Base-by-base conservation (phyloP, 2,113 vertebrate genomes). In the Aplodontia rufa region DNA sequence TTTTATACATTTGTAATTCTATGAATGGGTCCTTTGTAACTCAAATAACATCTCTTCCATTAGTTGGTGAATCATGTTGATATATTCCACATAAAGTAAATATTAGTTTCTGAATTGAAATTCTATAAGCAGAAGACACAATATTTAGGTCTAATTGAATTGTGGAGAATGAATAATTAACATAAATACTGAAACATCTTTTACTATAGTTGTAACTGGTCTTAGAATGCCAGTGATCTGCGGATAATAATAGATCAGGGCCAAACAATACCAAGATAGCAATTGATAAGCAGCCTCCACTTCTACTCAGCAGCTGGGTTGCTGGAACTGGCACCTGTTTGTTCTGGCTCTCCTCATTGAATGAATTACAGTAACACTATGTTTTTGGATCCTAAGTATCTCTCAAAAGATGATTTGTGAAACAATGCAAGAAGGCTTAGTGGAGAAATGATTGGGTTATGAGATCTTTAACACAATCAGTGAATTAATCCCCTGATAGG, bases 1-100 rank as follows among this genome's bases (percentile, higher is more conserved):
- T 93, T 95, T 90, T 4, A 12, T 75, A 95, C 71, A 88, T 85
- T 53, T 10, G 9, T 74, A 84, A 74, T 80, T 85, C 47, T 91
- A 28, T 26, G 28, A 79, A 40, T 84, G 17, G 24, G 42, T 87
- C 3, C 22, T 69, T 85, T 91, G 88, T 62, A 60, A 28, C 13
- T 68, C n/a, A 76, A 82, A 86, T 42, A 90, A 68, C 76, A 28
- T 26, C 75, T 89, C 7, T 60, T 91, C 37, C 5, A 58, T 62
- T 2, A 35, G 45, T 32, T 89, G n/a, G 8, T 74, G n/a, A 85
- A 22, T 1, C 37, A 85, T 1, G 3, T 6, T 90, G 20, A 71
- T 64, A 81, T 42, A 19, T 75, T 83, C 69, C 79, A n/a, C 51
- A 79, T 78, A 51, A 74, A 81, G 72, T 66, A 32, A 94, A 72